Evolutionary conservation across 2,888 invertebrate genomes (phyloP), one percentile per base, ranked within the genome.

Genomic region (Rhingia rostrata): DNA sequence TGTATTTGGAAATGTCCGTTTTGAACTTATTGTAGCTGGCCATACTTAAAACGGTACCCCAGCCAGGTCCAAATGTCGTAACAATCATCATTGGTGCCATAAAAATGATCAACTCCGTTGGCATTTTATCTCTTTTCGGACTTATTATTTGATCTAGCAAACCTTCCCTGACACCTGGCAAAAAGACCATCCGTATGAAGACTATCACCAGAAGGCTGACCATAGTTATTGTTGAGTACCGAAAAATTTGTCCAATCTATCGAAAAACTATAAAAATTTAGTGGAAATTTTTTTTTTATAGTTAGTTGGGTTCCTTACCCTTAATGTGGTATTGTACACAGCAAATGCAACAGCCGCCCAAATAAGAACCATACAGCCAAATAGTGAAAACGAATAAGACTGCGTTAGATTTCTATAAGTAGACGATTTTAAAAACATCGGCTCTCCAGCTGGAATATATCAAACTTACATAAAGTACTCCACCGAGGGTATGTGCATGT

Each of bases 1-100:
- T 89, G 10, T 88, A 88, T 9, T 64, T 86, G 90, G 94, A 92
- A 87, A 95, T 95, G 86, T 95, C 94, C 86, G 95, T 95, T 88
- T 94, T 93, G 88, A 96, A 96, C 81, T 93, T 93, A 89, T 86
- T 86, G 37, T 80, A 80, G 41, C 86, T 86, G 2, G 86, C 84
- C 77, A 86, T 58, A 7, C 51, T 84, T 4, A 86, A 9, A n/a
- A 85, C 47, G 0, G 77, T 43, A 33, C 86, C 84, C 80, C 84
- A 86, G 7, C 86, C 86, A 22, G 77, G 67, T 6, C 86, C 86
- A 9, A 86, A 67, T 14, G 77, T 47, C 6, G 72, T 1, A 3
- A 67, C 47, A 0, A 67, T 39, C 1, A 67, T 3, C 7, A 85
- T 43, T 30, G 82, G 54, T 2, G 67, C 9, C 4, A 74, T 49